Conservation (phyloP, 2,797 vertebrate genomes). For the Channallabes apus region DNA sequence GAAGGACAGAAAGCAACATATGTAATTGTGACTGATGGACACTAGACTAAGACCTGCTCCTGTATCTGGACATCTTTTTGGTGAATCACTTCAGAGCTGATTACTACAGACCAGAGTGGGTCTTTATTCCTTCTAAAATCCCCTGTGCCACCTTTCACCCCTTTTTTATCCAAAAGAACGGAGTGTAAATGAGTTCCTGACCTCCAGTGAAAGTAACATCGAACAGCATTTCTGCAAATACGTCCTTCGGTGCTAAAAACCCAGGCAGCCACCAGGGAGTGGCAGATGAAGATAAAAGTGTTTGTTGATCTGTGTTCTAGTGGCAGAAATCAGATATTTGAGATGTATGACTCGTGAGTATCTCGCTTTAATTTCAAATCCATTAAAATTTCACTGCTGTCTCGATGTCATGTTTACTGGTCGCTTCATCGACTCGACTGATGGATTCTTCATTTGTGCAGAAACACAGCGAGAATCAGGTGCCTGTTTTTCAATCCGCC, state of each 20-base stretch:
- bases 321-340: not conserved
- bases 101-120: not conserved
- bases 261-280: not conserved
- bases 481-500: not conserved
- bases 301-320: not conserved
- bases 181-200: constrained; percentile 23
- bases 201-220: not conserved
- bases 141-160: not conserved
- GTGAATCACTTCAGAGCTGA: not conserved
- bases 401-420: not conserved
- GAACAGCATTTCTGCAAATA: not conserved
- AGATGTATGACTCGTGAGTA: not conserved
- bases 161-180: constrained; percentile 10
- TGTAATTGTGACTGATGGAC: not conserved
- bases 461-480: not conserved
- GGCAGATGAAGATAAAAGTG: not conserved
- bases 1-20: not conserved
- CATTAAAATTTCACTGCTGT: not conserved
- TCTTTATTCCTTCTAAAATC: not conserved
- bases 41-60: not conserved
- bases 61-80: not conserved
- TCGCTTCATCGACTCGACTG: constrained; percentile 8
- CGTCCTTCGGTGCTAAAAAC: not conserved
- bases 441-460: constrained; percentile 36
- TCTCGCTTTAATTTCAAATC: not conserved